A percentile compares a stretch with the other conserved stretches of the same genome.
These are phyloP conservation scores for Calliphora vomitoria DNA, from an alignment of 2,888 invertebrate species.

Conservation along the genomic window DNA sequence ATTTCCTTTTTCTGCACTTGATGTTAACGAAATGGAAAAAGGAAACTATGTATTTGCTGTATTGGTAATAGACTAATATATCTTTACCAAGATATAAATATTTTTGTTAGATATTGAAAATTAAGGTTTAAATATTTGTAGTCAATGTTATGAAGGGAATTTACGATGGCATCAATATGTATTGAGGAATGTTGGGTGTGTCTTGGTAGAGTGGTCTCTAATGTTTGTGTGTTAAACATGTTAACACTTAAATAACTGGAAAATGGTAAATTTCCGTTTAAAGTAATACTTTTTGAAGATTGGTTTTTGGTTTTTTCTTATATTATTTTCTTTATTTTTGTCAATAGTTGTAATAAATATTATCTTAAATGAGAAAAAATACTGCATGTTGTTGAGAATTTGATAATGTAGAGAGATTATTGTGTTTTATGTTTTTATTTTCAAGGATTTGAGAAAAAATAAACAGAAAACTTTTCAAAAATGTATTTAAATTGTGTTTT, in stretches of 20 bases:
- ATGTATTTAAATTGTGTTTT: too few relatives aligned
- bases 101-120: constrained; percentile 53
- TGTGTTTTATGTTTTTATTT: too few relatives aligned
- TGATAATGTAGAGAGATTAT: too few relatives aligned
- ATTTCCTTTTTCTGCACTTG: constrained; percentile 44
- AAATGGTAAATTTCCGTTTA: constrained; percentile 55
- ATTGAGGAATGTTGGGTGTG: constrained; percentile 38
- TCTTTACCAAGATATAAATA: constrained; percentile 25
- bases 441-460: too few relatives aligned
- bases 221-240: constrained; percentile 15
- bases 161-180: background rate
- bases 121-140: constrained; percentile 37
- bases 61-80: constrained; percentile 25
- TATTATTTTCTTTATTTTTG: background rate
- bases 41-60: constrained; percentile 24
- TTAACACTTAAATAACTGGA: constrained; percentile 46
- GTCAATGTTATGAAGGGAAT: background rate
- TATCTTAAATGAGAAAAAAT: too few relatives aligned
- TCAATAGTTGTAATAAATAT: too few relatives aligned
- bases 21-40: constrained; percentile 18
- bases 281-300: background rate
- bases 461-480: too few relatives aligned
- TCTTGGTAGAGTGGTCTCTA: background rate
- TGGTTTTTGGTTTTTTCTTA: background rate
- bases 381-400: too few relatives aligned